Conservation (phyloP, 2,888 invertebrate species). For the Microplitis deprimator region DNA sequence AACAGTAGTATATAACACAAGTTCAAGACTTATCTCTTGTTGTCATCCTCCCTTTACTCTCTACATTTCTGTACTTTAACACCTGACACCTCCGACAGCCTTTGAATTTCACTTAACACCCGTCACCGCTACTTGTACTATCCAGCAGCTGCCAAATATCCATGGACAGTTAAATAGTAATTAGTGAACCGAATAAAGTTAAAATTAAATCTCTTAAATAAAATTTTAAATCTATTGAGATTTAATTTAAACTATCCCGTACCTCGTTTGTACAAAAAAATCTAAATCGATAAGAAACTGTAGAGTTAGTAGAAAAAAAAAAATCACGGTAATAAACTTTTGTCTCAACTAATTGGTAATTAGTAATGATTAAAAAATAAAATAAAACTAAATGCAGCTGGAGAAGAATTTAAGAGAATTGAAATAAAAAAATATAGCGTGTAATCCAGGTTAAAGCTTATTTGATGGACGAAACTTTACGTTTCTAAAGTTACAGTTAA, state of each 20-base stretch:
- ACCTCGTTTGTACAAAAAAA: background rate
- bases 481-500: slow-evolving; percentile 27
- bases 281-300: background rate
- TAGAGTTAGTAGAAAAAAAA: background rate
- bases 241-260: background rate
- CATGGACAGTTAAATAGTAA: background rate
- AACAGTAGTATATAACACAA: slow-evolving; percentile 7
- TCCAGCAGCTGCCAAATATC: background rate
- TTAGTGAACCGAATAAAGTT: background rate
- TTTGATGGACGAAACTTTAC: slow-evolving; percentile 31
- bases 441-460: slow-evolving; percentile 34
- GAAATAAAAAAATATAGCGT: slow-evolving; percentile 17
- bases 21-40: slow-evolving; percentile 13
- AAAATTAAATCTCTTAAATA: background rate
- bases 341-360: slow-evolving; percentile 3
- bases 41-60: slow-evolving; percentile 4
- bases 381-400: slow-evolving; percentile 9
- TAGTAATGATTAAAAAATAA: slow-evolving; percentile 1
- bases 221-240: background rate
- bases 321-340: background rate
- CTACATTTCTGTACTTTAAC: slow-evolving; percentile 1
- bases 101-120: slow-evolving; percentile 11
- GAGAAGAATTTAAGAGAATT: slow-evolving; percentile 14
- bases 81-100: slow-evolving; percentile 7
- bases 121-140: background rate